These are phyloP conservation scores for Drosophila sp. DNA, from an alignment of 1,140 invertebrate genomes.

Conservation along the genomic window DNA sequence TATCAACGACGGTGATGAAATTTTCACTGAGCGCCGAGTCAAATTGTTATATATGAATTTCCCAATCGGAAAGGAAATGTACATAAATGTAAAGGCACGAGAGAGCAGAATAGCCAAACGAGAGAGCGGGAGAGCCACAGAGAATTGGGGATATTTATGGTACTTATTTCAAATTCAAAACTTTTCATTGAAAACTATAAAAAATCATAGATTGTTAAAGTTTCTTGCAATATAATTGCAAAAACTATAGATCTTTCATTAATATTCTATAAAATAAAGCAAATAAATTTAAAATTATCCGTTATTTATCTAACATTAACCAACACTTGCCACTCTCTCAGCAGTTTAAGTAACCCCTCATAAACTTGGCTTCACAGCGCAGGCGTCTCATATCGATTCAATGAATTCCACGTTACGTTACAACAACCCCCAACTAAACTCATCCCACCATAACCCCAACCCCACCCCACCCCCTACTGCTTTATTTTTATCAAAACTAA, in stretches of 20 bases:
- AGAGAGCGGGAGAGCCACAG: constrained; percentile 10
- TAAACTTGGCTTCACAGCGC: constrained; percentile 31
- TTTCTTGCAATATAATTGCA: background rate
- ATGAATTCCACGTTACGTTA: constrained; percentile 58
- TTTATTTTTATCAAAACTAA: constrained; percentile 51
- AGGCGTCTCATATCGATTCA: constrained; percentile 72
- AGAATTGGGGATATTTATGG: background rate
- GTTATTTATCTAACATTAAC: constrained; percentile 39
- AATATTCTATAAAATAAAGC: constrained; percentile 4
- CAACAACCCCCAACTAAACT: constrained; percentile 43
- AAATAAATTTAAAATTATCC: constrained; percentile 17
- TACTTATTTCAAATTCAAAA: background rate
- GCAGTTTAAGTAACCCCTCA: constrained; percentile 20
- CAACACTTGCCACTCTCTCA: constrained; percentile 49
- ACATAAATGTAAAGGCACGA: constrained; percentile 43
- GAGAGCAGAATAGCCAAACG: constrained; percentile 12
- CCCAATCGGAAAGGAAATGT: constrained; percentile 61
- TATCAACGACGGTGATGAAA: constrained; percentile 81
- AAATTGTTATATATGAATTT: constrained; percentile 68
- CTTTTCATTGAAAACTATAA: fast-evolving
- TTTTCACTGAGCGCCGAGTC: constrained; percentile 73
- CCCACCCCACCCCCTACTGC: background rate
- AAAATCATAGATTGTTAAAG: background rate
- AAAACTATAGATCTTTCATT: background rate
- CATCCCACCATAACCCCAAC: background rate